Base-by-base conservation (phyloP, 2,113 vertebrate species). In the Tragelaphus imberbis region DNA sequence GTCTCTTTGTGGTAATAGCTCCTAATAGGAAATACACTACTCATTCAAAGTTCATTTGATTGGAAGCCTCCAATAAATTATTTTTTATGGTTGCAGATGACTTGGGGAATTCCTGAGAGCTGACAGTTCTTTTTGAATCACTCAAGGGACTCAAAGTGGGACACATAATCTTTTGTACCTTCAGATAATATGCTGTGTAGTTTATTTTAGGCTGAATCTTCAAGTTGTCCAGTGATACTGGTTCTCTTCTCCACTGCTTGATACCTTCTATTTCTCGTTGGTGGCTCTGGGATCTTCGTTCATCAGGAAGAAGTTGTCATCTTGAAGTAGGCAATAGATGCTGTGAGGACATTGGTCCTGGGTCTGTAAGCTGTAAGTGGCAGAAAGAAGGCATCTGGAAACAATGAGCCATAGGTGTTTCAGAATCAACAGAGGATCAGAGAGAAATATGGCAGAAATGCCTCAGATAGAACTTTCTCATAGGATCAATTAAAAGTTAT, bases 291-390 rank as follows among this genome's bases (percentile, higher is more conserved):
- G 59, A 7, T 11, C n/a, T 92, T 87, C 3, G 2, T 6, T 56
- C 30, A 65, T 15, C 51, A 88, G 56, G 44, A 7, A 80, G 84
- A 81, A 55, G 27, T 91, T 94, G 75, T 81, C 47, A 30, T 93
- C 96, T 97, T 98, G 96, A 96, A 97, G 96, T 44, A 27, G 12
- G 40, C 7, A 36, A 53, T 55, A 36, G 91, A 91, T 82, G 86
- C 59, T 84, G 53, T 0, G 84, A 97, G 97, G 95, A 96, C n/a
- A 59, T 92, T 94, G 27, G 51, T 84, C 53, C 30, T 40, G 33
- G 49, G 25, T 15, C 36, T 58, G 17, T 25, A 63, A n/a, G 4
- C 30, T 28, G 36, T 55, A 19, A 19, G 10, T 53, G 17, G 4
- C 44, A 44, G 56, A 80, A 63, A 33, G 44, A 44, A 92, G 25